Base-by-base conservation (phyloP, 37 sponge, comb jelly and placozoan genomes). In the Beroe ovata region DNA sequence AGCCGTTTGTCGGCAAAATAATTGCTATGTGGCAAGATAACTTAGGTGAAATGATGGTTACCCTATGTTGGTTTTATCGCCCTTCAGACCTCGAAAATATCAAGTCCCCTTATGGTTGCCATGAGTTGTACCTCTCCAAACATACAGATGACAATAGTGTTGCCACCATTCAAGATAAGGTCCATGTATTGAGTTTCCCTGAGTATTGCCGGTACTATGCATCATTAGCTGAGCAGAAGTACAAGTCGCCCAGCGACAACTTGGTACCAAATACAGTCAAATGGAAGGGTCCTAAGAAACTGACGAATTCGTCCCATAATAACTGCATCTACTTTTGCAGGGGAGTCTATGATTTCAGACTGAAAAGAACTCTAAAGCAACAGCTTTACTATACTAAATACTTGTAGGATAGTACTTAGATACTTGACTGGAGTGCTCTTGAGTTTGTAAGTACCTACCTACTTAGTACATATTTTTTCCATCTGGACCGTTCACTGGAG, bases 141-240 rank as follows among this genome's bases (percentile, higher is more conserved):
- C 89, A 89, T 25, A 60, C 63, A 14, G 89, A 89, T 58, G 89
- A 89, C 33, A 89, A 89, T 58, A 89, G 89, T 60, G 89, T 35
- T 3, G 64, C 63, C 19, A 63, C 64, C 18, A 89, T 89, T 2
- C 63, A 63, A n/a, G 60, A 60, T 40, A 89, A 60, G 62, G 63
- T 60, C 23, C 39, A 89, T 33, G 89, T 89, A 20, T 34, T 89
- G 23, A 89, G 64, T 36, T 89, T 60, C n/a, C 64, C 89, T 28
- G 89, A 89, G 35, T 89, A 89, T 25, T 89, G 89, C 29, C 20
- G 89, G 60, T 89, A 30, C 22, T 77, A 40, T 23, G 42, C 84
- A 1, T 35, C 20, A 6, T 28, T 36, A n/a, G 84, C 84, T 28
- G 63, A 25, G 29, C 54, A 42, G 47, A 77, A 33, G 38, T 25